Percentiles rank a stretch among this genome's conserved stretches.
Conservation (phyloP, 2,113 vertebrate species). For the Eupsittula cactorum region DNA sequence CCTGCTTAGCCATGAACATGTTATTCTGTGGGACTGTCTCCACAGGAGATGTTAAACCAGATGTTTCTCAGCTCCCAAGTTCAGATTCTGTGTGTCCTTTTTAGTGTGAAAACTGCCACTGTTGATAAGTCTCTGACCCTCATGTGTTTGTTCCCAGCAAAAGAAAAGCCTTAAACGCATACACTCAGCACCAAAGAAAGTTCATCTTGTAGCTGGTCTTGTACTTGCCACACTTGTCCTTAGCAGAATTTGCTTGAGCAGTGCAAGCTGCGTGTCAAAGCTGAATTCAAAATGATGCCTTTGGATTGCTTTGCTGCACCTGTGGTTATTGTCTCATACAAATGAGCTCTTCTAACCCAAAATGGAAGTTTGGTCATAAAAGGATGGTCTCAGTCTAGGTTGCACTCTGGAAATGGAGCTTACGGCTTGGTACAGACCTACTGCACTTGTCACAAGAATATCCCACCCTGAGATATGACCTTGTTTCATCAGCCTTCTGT, state of each 20-base stretch:
- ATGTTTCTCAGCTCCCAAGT: background rate
- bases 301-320: background rate
- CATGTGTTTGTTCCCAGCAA: accelerated
- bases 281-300: background rate
- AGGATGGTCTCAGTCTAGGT: background rate
- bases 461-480: background rate
- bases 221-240: background rate
- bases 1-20: background rate
- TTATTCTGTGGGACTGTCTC: background rate
- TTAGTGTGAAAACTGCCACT: background rate
- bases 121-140: background rate
- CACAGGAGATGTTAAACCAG: background rate
- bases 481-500: background rate
- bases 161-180: background rate
- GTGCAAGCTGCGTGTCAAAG: background rate
- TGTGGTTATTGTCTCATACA: background rate
- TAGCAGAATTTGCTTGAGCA: background rate
- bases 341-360: background rate
- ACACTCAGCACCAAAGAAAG: background rate
- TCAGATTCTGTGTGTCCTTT: background rate
- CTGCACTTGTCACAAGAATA: background rate
- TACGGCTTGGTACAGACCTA: background rate
- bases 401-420: background rate
- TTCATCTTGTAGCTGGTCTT: background rate
- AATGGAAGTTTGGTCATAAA: background rate